These are phyloP conservation scores for Crematogaster levior DNA, from an alignment of 2,888 invertebrate genomes.

Conservation along the genomic window DNA sequence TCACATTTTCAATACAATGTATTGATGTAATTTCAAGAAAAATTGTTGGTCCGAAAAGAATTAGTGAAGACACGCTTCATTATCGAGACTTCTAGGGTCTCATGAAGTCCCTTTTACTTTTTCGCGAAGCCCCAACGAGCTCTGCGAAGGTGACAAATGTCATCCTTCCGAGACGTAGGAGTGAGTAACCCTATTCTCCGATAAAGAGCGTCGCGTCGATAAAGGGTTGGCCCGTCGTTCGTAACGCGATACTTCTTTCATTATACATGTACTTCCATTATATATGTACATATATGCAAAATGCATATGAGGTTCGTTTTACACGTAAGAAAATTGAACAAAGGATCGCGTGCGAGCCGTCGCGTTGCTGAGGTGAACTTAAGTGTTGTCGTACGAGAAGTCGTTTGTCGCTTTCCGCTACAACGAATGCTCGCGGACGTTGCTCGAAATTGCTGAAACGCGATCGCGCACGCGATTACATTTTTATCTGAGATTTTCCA, in stretches of 20 bases:
- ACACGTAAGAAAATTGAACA: conserved; percentile 44
- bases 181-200: conserved; percentile 63
- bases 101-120: conserved; percentile 57
- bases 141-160: conserved; percentile 51
- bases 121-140: conserved; percentile 65
- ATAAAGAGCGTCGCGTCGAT: neutral
- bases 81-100: conserved; percentile 60
- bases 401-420: conserved; percentile 29
- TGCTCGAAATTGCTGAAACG: neutral
- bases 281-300: neutral
- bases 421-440: neutral
- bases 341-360: conserved; percentile 13
- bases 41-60: neutral
- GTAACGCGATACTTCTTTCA: conserved; percentile 67
- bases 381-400: conserved; percentile 34
- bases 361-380: neutral
- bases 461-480: neutral
- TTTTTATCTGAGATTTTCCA: neutral
- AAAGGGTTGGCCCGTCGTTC: conserved; percentile 40
- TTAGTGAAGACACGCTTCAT: conserved; percentile 35
- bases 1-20: neutral
- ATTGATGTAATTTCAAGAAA: neutral
- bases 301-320: conserved; percentile 56
- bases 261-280: conserved; percentile 60
- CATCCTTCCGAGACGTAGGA: conserved; percentile 62